Evolutionary conservation across 2,797 vertebrate genomes (phyloP), one percentile per base, ranked within the genome.

Genomic region (Cottoperca gobio): DNA sequence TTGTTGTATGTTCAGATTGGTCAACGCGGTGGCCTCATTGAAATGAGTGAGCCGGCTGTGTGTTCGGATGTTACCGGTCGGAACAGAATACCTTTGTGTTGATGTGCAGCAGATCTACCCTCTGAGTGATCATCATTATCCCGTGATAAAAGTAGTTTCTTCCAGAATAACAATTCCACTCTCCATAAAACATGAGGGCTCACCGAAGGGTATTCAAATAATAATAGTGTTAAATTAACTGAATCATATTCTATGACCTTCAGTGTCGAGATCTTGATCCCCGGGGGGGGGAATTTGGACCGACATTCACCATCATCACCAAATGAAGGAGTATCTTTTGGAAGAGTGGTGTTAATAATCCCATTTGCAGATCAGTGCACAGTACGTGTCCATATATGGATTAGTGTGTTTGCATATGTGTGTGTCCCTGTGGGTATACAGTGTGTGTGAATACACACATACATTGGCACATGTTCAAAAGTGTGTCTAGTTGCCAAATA

Each of bases 351-450:
- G 9, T 6, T 16, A 17, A 21, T 52, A n/a, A 2, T 63, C n/a
- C 26, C 52, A 28, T 71, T 46, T n/a, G 14, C 33, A 66, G 69
- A 72, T 67, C 35, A 54, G 40, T 33, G 68, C 39, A 17, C 5
- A 11, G 39, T 21, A 8, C 19, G 55, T 46, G 40, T 61, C 26
- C 12, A 14, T 37, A 24, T 7, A 12, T 53, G 24, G 39, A 46
- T 59, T 53, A 59, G 8, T 26, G 45, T 26, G 10, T 61, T 2
- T 66, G 23, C 3, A 0, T 42, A 8, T 43, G 48, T 19, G 19
- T 6, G 28, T 23, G 5, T 17, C 16, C 23, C 1, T 13, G 28
- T 8, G 21, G 10, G 26, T 35, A 2, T 43, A 31, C 55, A n/a
- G 23, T 33, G 6, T 37, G 63, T 49, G 57, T 35, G 62, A 46